Evolutionary conservation across 2,113 vertebrate species (phyloP), one percentile per base, ranked within the genome.

Genomic region (Calyptommatus sinebrachiatus): DNA sequence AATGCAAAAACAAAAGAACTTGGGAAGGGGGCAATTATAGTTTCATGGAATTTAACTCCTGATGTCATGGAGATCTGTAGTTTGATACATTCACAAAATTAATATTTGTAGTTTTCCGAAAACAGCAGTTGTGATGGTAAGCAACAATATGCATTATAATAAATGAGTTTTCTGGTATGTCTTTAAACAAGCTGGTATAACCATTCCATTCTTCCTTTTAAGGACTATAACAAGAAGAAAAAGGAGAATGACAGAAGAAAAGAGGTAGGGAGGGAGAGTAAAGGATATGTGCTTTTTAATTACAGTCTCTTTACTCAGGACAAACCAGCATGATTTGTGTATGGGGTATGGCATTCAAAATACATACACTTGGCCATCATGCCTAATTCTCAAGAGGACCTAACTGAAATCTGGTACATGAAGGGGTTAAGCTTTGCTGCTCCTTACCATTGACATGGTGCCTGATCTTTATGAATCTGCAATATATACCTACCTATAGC

Each of bases 191-290:
- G 73, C 57, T 41, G 87, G 83, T 80, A 80, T 83, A 9, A 0
- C 86, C 81, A 91, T 68, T 61, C 16, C 50, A 76, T 87, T 24
- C 90, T 90, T 78, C 76, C 88, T 81, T 91, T 80, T 0, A 91
- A 92, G 89, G 90, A 68, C 73, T 84, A 61, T 83, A 92, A 76
- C 82, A 57, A 85, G 85, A 88, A 91, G 80, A 80, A 1, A 16
- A 82, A 83, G 81, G 83, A 88, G 84, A 81, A 89, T 85, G 71
- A 78, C 80, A 90, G 78, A 85, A 46, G 16, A 69, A 66, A 89
- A 91, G 88, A 92, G 92, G 91, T 92, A 92, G 91, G 92, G 87
- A 90, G 75, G 35, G 69, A 86, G 85, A 87, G 83, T 79, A 72
- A 81, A 76, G 22, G 22, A 45, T 29, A 74, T 26, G 6, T 82